phyloP scores from a whole-genome alignment of 2,113 vertebrate species.

The Vulpes lagopus region DNA sequence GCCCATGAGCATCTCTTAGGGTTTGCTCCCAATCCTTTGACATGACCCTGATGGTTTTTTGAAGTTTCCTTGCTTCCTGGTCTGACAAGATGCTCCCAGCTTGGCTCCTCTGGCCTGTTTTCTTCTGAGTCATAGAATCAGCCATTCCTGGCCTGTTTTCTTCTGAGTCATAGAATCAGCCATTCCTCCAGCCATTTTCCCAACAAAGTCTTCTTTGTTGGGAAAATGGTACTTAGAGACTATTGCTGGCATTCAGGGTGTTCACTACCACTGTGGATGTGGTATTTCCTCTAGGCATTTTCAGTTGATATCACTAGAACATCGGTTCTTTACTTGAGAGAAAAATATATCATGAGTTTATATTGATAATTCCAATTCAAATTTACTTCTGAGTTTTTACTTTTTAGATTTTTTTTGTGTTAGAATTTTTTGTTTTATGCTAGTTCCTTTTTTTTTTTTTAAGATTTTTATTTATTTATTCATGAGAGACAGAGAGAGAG shows the following conservation, averaged over 20 bases:
- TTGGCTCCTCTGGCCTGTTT: not conserved
- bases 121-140: not conserved
- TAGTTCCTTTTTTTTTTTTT: not conserved
- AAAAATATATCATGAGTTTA: not conserved
- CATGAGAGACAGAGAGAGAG: too few relatives aligned
- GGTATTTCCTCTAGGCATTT: not conserved
- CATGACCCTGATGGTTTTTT: not conserved
- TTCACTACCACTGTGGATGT: not conserved
- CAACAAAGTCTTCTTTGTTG: not conserved
- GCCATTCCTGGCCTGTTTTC: not conserved
- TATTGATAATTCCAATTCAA: not conserved
- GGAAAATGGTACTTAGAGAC: not conserved
- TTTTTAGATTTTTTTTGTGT: not conserved
- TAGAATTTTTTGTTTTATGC: not conserved
- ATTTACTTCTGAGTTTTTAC: not conserved
- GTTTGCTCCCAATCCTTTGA: not conserved
- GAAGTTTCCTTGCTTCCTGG: not conserved
- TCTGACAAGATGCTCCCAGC: not conserved
- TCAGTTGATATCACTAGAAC: not conserved
- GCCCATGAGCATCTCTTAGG: not conserved
- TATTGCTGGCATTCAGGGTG: not conserved
- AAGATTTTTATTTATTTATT: too few relatives aligned
- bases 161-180: not conserved
- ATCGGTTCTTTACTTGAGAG: not conserved
- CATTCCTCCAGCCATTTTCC: not conserved